Evolutionary conservation across 2,113 vertebrate genomes (phyloP).

Genomic region (Phylloscopus trochilus): DNA sequence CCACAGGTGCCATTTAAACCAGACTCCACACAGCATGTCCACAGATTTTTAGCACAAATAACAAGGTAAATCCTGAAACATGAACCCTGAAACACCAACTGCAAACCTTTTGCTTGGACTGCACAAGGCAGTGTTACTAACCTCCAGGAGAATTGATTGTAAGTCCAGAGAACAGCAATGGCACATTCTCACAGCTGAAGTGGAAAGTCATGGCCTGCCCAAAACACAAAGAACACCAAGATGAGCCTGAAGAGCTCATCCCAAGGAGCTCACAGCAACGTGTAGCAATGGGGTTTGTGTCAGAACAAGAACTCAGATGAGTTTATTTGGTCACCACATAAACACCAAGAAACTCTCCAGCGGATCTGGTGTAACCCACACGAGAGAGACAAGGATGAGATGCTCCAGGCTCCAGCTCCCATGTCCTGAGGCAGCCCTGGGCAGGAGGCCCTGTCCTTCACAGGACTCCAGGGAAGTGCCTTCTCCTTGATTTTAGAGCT

Average conservation of each 20-base stretch:
- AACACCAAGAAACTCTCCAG: background rate
- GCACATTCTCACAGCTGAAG: conserved; percentile 84
- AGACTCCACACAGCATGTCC: background rate
- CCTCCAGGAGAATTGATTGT: conserved; percentile 92
- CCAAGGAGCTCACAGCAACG: background rate
- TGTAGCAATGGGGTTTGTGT: background rate
- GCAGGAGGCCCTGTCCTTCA: background rate
- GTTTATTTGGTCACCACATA: background rate
- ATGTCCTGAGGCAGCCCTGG: background rate
- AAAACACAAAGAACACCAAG: conserved; percentile 20
- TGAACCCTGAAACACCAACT: background rate
- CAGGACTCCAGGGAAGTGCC: background rate
- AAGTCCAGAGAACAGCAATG: conserved; percentile 87
- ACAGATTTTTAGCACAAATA: background rate
- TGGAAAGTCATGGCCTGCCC: conserved; percentile 91
- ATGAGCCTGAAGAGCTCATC: background rate
- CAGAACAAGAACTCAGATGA: background rate
- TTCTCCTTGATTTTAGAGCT: background rate
- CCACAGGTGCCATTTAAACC: background rate
- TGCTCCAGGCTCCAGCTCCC: background rate
- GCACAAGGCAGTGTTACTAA: conserved; percentile 63
- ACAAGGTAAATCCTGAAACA: background rate
- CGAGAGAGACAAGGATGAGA: background rate
- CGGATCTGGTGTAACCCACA: background rate
- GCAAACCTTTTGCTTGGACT: background rate